Conservation (phyloP, 2,888 invertebrate species). For the Dyspetes luteomarginatus region DNA sequence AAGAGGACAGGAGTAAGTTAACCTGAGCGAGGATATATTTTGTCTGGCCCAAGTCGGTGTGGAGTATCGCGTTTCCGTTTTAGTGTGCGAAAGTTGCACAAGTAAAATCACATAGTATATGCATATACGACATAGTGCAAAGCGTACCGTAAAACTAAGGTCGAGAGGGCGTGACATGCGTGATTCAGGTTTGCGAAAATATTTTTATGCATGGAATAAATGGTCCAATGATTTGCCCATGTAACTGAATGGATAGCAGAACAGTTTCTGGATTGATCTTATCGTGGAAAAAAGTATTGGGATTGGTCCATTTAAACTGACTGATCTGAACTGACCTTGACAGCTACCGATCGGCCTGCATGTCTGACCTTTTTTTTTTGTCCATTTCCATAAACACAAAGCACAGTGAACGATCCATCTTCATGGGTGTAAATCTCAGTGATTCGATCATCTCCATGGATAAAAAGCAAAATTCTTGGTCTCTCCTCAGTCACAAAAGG, state of each 20-base stretch:
- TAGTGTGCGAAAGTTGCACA: conserved; percentile 24
- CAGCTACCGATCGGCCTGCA: not conserved
- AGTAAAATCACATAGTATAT: not conserved
- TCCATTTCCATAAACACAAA: conserved; percentile 31
- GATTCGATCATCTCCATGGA: not conserved
- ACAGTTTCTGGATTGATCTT: not conserved
- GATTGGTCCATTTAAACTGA: not conserved
- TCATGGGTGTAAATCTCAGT: not conserved
- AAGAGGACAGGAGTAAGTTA: conserved; percentile 45
- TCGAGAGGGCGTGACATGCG: conserved; percentile 36
- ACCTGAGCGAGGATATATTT: conserved; percentile 45
- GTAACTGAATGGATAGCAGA: too few species aligned
- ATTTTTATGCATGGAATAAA: conserved; percentile 1
- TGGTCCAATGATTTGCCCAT: not conserved
- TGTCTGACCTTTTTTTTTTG: not conserved
- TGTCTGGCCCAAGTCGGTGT: not conserved
- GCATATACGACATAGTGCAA: not conserved
- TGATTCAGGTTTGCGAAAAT: conserved; percentile 50
- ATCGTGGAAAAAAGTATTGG: not conserved
- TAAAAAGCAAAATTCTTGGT: too few species aligned
- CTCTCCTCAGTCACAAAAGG: too few species aligned
- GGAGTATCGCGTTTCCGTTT: conserved; percentile 54
- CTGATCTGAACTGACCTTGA: too few species aligned
- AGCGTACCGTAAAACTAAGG: conserved; percentile 27
- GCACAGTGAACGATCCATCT: conserved; percentile 46